A percentile compares a stretch with the other conserved stretches of the same genome.
Evolutionary conservation across 2,113 vertebrate genomes (phyloP).

Genomic region (Pitta sordida): DNA sequence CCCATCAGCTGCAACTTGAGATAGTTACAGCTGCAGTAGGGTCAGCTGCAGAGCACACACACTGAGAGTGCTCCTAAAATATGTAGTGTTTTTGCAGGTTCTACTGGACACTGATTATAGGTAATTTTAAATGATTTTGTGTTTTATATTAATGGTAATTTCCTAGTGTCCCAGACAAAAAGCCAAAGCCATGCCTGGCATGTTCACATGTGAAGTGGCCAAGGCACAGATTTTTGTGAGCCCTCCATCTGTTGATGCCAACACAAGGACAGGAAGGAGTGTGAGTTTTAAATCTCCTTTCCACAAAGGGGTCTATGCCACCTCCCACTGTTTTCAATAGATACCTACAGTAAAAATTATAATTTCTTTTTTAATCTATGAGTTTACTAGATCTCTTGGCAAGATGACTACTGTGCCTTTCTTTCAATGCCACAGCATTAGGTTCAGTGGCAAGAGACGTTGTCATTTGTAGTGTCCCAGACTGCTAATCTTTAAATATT

Average conservation of each 20-base stretch:
- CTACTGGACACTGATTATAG: not conserved
- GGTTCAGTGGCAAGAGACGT: conserved; percentile 57
- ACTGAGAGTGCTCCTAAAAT: not conserved
- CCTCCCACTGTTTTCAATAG: not conserved
- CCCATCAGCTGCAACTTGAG: not conserved
- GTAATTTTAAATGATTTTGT: conserved; percentile 5
- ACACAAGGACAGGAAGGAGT: conserved; percentile 19
- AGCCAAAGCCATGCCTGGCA: conserved; percentile 21
- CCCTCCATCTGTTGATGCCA: conserved; percentile 41
- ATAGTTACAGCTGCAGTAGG: not conserved
- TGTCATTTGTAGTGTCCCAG: conserved; percentile 64
- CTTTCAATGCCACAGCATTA: conserved; percentile 32
- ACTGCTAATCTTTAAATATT: conserved; percentile 67
- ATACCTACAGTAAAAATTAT: conserved; percentile 6
- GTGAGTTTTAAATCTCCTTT: conserved; percentile 19
- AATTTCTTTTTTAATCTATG: not conserved
- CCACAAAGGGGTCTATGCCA: not conserved
- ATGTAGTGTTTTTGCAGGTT: not conserved
- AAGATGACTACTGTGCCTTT: conserved; percentile 12
- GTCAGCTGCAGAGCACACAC: not conserved
- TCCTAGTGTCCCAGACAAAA: conserved; percentile 24
- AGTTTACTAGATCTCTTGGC: conserved; percentile 32
- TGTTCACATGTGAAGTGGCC: conserved; percentile 8
- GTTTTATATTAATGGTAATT: conserved; percentile 28
- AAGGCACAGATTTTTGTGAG: conserved; percentile 34